Conservation (phyloP, 2,888 invertebrate species). For the Sussaba pulchella region DNA sequence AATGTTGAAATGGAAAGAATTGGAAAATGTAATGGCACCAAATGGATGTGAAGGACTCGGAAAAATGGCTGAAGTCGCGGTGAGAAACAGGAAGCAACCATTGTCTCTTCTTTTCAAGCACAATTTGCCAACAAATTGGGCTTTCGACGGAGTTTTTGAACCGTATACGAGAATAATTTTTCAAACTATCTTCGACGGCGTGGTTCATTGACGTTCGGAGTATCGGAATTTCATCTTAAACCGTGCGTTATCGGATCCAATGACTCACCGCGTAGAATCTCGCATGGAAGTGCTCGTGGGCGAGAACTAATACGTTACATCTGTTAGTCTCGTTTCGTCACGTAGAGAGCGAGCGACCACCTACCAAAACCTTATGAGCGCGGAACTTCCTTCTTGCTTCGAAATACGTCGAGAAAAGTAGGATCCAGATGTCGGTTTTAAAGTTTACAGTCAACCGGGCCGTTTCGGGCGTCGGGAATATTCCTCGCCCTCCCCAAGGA, state of each 20-base stretch:
- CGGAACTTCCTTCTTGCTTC: background rate
- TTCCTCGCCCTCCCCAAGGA: background rate
- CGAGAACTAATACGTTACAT: conserved; percentile 51
- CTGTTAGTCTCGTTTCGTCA: conserved; percentile 60
- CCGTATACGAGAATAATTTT: no score
- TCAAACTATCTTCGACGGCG: no score
- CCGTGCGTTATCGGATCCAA: background rate
- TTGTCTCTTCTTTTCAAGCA: no score
- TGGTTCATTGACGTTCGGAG: no score
- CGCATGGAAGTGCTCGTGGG: background rate
- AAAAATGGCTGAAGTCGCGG: no score
- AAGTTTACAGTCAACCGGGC: conserved; percentile 3
- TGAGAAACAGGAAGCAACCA: no score
- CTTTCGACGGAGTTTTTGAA: no score
- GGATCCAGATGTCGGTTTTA: conserved; percentile 47
- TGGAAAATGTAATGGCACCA: no score
- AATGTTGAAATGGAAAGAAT: no score
- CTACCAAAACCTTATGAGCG: background rate
- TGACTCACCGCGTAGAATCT: no score
- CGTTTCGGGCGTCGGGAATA: conserved; percentile 7
- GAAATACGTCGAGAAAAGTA: conserved; percentile 34
- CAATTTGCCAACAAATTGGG: no score
- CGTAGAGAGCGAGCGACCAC: conserved; percentile 12
- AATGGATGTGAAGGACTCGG: no score
- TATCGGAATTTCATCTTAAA: background rate